Evolutionary conservation across 2,113 vertebrate genomes (phyloP), one percentile per base, ranked within the genome.

Genomic region (Grantiella picta): DNA sequence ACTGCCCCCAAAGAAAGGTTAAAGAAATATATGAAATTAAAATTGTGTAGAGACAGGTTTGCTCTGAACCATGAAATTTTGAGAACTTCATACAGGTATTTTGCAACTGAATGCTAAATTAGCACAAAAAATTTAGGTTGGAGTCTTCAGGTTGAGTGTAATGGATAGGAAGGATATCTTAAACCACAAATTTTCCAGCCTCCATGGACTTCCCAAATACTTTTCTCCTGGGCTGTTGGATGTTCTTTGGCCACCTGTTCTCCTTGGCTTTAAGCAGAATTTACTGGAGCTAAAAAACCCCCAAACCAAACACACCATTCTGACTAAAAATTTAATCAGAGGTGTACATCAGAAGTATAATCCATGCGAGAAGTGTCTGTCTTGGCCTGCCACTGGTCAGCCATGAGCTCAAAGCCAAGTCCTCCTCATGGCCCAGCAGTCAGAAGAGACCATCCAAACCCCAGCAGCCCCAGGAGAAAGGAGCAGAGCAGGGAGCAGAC

Each of bases 361-460:
- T 45, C 36, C 38, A 6, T 19, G 14, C 22, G 27, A 14, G 49
- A 42, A 52, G 25, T 16, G 9, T 31, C 52, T 20, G 0, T 29
- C 31, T 49, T 77, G 45, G 36, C 29, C 52, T 42, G 21, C 33
- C 54, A 18, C 54, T 79, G n/a, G 4, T 19, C 31, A 69, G 40
- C 71, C 2, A 0, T 12, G 27, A 56, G 56, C 40, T 61, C 52
- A 20, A 54, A 63, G 79, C 53, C 49, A 7, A 0, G 0, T 12
- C 14, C 31, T n/a, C 11, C 60, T 12, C 3, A 7, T 68, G 4
- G 45, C 6, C 4, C 28, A 11, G 38, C n/a, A 4, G 2, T 9
- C 5, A 3, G 44, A 11, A 0, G 0, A 15, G 28, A 28, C 11
- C 2, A 9, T 31, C 20, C 75, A 52, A 35, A 21, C 40, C 35